Evolutionary conservation across 2,113 vertebrate genomes (phyloP), one percentile per base, ranked within the genome.

Genomic region (Gymnorhina tibicen): DNA sequence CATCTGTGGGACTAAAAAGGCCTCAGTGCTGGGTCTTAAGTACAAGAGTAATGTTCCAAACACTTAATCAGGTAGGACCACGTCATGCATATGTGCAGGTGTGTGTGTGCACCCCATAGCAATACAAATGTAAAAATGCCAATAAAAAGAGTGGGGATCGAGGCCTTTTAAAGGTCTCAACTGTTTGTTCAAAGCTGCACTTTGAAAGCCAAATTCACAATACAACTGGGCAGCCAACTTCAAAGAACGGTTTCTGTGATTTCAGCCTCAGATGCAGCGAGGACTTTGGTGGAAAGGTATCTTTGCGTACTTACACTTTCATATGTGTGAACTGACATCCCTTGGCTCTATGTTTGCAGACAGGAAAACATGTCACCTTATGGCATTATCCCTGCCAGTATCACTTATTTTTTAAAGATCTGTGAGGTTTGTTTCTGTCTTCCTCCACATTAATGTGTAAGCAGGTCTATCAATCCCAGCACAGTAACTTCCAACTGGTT

Each of bases 81-180:
- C 0, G 2, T 20, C 77, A 66, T 16, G 23, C 23, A 21, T 6
- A 41, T 3, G 19, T 44, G 49, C 58, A 68, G 35, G 50, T 4
- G 2, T 1, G 0, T 5, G 16, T 4, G 10, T 9, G 46, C 21
- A 62, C 41, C 27, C 63, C 53, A 35, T 0, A 78, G 74, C 32
- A 1, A 0, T 6, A 60, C 22, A 3, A 23, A 59, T 3, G 11
- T 53, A 81, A 77, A 88, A 91, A 62, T 49, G 32, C 2, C 58
- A 60, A 16, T 11, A 22, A 70, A 75, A 67, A 37, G 32, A 47
- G 9, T 12, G 8, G 10, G 7, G 9, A 4, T 6, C 41, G 33
- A 44, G 9, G 46, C 15, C 37, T 85, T 62, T 62, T 50, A 59
- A 70, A 74, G 19, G 39, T 70, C 39, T 84, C 68, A 74, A 27